Base-by-base conservation (phyloP, 1,140 invertebrate species). In the Neuroterus valhalla region DNA sequence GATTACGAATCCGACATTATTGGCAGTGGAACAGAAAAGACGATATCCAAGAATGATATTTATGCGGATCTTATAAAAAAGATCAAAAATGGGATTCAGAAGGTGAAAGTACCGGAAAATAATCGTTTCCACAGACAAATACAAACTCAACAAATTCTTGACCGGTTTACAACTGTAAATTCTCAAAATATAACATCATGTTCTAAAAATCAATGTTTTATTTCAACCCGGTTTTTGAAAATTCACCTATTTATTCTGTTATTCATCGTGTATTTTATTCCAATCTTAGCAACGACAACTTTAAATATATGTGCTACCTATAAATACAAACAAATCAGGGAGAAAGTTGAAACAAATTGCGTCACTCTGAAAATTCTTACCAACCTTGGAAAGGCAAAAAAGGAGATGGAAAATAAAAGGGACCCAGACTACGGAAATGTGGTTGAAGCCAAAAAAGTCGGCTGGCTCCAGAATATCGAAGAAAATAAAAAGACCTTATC, bases 261-360 rank as follows among this genome's bases (percentile, higher is more conserved):
- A n/a, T 81, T 87, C 48, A 4, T 81, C 21, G 48, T 86, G 44
- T 87, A 86, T 67, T 83, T 87, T 26, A 66, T 82, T 12, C 76
- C 83, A 19, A 82, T 86, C 66, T 74, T 86, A 12, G 26, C 78
- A 1, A 82, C 79, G 10, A 74, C 66, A 15, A 77, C 82, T 46
- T 76, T 85, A 82, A 44, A 79, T 79, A 48, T 71, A 6, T 62
- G 26, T 38, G 55, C 31, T 67, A 44, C 68, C 68, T 10, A 70
- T 44, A 48, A 77, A 80, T 48, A 42, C 50, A 6, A 44, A 2
- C 8, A 80, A 72, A 71, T 52, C 77, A 12, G 48, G 6, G 17
- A 69, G 72, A 69, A 69, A 72, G 68, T 68, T 76, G 55, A 43
- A 70, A 62, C 55, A 31, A 62, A 62, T 62, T 31, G 23, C 31